Evolutionary conservation across 2,113 vertebrate species (phyloP), one percentile per base, ranked within the genome.

Genomic region (Hipposideros armiger): DNA sequence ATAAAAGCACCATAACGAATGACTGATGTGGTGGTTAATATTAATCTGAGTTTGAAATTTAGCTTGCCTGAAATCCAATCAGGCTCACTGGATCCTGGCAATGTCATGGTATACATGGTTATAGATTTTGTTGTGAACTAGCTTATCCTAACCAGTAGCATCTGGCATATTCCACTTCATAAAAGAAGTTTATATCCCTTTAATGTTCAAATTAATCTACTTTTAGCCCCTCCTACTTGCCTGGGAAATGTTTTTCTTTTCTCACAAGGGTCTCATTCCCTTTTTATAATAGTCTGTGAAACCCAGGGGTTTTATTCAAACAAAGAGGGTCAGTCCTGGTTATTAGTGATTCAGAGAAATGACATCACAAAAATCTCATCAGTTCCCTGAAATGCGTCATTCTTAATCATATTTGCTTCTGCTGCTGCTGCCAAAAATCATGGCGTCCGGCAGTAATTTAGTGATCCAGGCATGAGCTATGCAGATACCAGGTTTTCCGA

Each of bases 11-110:
- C 62, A 22, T 74, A 50, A 95, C 24, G 30, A 70, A 82, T 77
- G 42, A 85, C 56, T 66, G 58, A 74, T 52, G 22, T 76, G 20
- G 78, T 69, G 90, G 36, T 94, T 88, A 56, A 40, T 66, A 83
- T 91, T 88, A 83, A 82, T 60, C 45, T 76, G 70, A n/a, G 28
- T 91, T 47, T 85, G 90, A 93, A 67, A 78, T 89, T 62, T 32
- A 91, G 42, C 83, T 74, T 78, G 22, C 58, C 60, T 86, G 56
- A 90, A 93, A 97, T 78, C 86, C 50, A 88, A 3, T 69, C 62
- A 82, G 69, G 42, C 50, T 81, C 40, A n/a, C 5, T 91, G 60
- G 88, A n/a, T 76, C 66, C 81, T 76, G 30, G 32, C 28, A 62
- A 17, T 80, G 54, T 50, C 45, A 5, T 13, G 3, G 52, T 56